phyloP scores from a whole-genome alignment of 2,888 invertebrate species.

The Caenorhabditis sulstoni region DNA sequence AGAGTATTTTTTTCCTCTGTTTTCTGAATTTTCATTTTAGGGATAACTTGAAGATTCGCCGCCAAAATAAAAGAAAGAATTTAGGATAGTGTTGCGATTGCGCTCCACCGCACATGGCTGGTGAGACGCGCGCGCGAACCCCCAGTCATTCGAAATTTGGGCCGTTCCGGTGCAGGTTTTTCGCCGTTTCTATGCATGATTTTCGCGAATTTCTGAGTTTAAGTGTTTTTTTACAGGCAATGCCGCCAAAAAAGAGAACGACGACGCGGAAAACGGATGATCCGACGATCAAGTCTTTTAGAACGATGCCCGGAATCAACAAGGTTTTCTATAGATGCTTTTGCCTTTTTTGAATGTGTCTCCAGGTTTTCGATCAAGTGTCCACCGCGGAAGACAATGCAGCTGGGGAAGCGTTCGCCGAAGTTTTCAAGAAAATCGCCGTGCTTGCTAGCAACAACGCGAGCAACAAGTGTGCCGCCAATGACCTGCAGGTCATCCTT shows the following conservation, averaged over 20 bases:
- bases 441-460: neutral
- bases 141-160: constrained; percentile 5
- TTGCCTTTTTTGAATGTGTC: neutral
- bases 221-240: constrained; percentile 12
- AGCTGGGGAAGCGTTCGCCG: constrained; percentile 6
- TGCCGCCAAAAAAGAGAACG: constrained; percentile 36
- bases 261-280: constrained; percentile 13
- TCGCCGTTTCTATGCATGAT: neutral
- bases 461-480: neutral
- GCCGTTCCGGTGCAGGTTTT: neutral
- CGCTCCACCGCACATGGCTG: constrained; percentile 16
- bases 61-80: neutral
- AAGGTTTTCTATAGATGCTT: constrained; percentile 1
- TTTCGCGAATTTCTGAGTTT: too few species aligned
- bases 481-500: neutral
- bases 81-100: neutral
- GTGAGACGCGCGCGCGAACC: constrained; percentile 24
- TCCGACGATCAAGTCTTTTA: neutral
- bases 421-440: neutral
- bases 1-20: neutral
- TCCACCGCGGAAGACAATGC: neutral
- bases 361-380: constrained; percentile 22
- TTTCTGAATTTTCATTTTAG: neutral
- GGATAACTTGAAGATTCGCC: neutral
- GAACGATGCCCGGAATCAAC: neutral